Evolutionary conservation across 2,113 vertebrate genomes (phyloP), one percentile per base, ranked within the genome.

Genomic region (Emydocephalus ijimae): DNA sequence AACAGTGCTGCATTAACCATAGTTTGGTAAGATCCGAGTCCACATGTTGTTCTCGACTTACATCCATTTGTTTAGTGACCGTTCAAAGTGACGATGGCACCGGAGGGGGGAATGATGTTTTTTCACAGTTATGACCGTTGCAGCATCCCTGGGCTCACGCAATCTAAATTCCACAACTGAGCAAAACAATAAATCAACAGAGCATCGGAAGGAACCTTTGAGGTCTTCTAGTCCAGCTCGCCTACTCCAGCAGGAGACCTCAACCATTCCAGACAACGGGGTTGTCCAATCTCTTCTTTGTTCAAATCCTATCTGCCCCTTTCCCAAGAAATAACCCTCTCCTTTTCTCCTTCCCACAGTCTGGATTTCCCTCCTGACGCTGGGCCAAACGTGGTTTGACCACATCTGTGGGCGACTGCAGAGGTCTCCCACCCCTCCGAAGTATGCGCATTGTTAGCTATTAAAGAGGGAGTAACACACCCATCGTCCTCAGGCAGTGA

Each of bases 401-500:
- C 23, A 43, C 29, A 26, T 24, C 89, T 57, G 11, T 10, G 61
- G 43, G 57, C 57, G 5, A 20, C 29, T 5, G 23, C 11, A 21
- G n/a, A 0, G 0, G 12, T 0, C 0, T 89, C 56, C 94, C 90
- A 11, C 69, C 54, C 0, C 8, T 26, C 54, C 2, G 43, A 52
- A 94, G 55, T 43, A 64, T 0, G 90, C 50, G 81, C 29, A 0
- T 0, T 93, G 57, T 93, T 94, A 87, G 21, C 50, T 45, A 5
- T 87, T 93, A 55, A 81, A 81, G 90, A 93, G 61, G 59, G 48
- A 15, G 90, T 69, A 5, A 23, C 89, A 12, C n/a, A 87, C 88
- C 94, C 48, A 87, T 43, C 57, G 0, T 64, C 50, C 50, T 11
- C 87, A 89, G 50, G 52, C 59, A 74, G 81, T 93, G 94, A 96